Base-by-base conservation (phyloP, 35 echinoderm and acorn worm genomes). In the Ophioderma brevispina region DNA sequence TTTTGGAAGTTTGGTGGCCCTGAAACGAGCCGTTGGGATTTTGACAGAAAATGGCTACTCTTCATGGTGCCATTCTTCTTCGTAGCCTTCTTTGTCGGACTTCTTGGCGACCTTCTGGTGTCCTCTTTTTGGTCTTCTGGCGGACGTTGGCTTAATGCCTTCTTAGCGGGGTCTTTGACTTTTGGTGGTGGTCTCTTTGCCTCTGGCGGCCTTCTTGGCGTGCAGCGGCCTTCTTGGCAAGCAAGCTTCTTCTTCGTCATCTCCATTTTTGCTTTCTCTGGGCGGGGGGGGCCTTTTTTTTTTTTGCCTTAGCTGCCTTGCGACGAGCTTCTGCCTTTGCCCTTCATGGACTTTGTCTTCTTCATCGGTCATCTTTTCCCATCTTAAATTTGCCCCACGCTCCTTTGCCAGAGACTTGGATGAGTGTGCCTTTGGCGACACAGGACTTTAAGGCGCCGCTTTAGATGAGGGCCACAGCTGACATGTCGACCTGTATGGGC, bases 311-410 rank as follows among this genome's bases (percentile, higher is more conserved):
- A n/a, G 63, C 64, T 33, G 83, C 83, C 28, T 76, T 63, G 76
- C 85, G 85, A 76, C 79, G 85, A 35, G 82, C 90, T 35, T 43
- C 77, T 37, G 63, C 76, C 63, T 70, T 76, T 87, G 84, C 84
- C 40, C n/a, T 76, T 87, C 52, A 75, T 52, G 11, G 50, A 37
- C 0, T 39, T 63, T 21, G 64, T 70, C 84, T 92, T 92, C 14
- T 33, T 84, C 6, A 40, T 55, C 35, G 38, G 76, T 86, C n/a
- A n/a, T n/a, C 63, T 85, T 91, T 37, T n/a, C 88, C 88, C 14
- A 92, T 39, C 49, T 87, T 86, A 84, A 92, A 92, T 82, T 55
- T 78, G 36, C 90, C 90, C 33, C 76, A 80, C 40, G 90, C 90
- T 33, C 90, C 90, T 76, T 80, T 86, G 32, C 90, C 90, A 36